phyloP scores from a whole-genome alignment of 2,113 vertebrate genomes.

The Dasyprocta punctata region DNA sequence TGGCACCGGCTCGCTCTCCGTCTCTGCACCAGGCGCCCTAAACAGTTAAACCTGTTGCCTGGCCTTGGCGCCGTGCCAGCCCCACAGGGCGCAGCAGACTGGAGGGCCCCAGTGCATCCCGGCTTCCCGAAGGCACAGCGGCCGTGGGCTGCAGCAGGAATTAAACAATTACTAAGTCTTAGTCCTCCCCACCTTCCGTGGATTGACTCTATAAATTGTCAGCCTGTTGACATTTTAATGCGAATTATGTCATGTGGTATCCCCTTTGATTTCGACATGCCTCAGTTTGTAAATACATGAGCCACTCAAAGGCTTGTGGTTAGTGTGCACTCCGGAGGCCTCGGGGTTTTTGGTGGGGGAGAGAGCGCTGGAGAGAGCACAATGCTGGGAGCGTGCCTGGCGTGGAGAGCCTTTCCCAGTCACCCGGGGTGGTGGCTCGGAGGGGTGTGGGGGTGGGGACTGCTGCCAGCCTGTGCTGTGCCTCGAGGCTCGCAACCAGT shows the following conservation, averaged over 20 bases:
- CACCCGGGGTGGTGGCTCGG: rapidly evolving
- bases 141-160: slow-evolving; percentile 88
- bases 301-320: slow-evolving; percentile 99
- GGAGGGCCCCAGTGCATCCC: slow-evolving; percentile 78
- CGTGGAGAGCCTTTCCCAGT: not conserved
- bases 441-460: rapidly evolving
- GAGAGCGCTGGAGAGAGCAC: slow-evolving; percentile 78
- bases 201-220: slow-evolving; percentile 95
- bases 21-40: slow-evolving; percentile 59
- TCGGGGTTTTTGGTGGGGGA: slow-evolving; percentile 92
- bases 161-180: slow-evolving; percentile 89
- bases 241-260: slow-evolving; percentile 99
- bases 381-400: slow-evolving; percentile 72
- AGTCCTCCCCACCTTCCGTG: slow-evolving; percentile 90
- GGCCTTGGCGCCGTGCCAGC: slow-evolving; percentile 78
- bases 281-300: slow-evolving; percentile 99
- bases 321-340: slow-evolving; percentile 94
- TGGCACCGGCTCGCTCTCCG: rapidly evolving
- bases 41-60: slow-evolving; percentile 81
- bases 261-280: slow-evolving; percentile 99
- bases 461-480: rapidly evolving
- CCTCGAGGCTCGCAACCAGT: no score
- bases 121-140: slow-evolving; percentile 82
- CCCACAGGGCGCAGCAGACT: slow-evolving; percentile 81
- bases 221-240: slow-evolving; percentile 98